Conservation (phyloP, 2,888 invertebrate species). For the Lingula anatina region DNA sequence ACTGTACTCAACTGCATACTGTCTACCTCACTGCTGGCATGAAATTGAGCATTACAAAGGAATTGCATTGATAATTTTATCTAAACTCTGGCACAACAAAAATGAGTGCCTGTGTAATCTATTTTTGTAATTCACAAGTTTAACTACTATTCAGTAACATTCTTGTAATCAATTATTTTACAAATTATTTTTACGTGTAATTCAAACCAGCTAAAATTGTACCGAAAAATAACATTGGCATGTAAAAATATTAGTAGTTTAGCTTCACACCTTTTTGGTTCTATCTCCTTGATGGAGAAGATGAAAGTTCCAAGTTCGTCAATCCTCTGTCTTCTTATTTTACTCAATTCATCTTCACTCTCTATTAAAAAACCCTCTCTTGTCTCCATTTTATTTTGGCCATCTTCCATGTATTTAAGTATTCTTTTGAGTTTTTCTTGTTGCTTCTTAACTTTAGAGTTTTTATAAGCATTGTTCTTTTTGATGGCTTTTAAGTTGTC, state of each 20-base stretch:
- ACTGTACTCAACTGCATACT: constrained; percentile 54
- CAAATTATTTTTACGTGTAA: too few relatives aligned
- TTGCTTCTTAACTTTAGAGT: constrained; percentile 12
- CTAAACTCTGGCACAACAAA: neutral
- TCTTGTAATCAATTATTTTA: too few relatives aligned
- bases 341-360: constrained; percentile 12
- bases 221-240: neutral
- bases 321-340: constrained; percentile 15
- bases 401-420: constrained; percentile 6
- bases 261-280: constrained; percentile 20
- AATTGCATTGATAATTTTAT: neutral
- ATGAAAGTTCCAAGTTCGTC: constrained; percentile 18
- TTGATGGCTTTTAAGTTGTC: neutral
- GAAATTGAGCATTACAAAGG: constrained; percentile 1
- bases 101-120: neutral
- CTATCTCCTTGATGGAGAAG: constrained; percentile 27
- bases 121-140: neutral
- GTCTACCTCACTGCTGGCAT: constrained; percentile 22
- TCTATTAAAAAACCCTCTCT: constrained; percentile 6
- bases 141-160: too few relatives aligned
- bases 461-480: constrained; percentile 3
- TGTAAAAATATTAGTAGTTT: neutral
- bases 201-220: too few relatives aligned
- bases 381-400: constrained; percentile 7
- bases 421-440: constrained; percentile 10